Percentiles rank a stretch among this genome's conserved stretches.
phyloP scores from a whole-genome alignment of 1,140 invertebrate species.

The Dendroctonus ponderosae region DNA sequence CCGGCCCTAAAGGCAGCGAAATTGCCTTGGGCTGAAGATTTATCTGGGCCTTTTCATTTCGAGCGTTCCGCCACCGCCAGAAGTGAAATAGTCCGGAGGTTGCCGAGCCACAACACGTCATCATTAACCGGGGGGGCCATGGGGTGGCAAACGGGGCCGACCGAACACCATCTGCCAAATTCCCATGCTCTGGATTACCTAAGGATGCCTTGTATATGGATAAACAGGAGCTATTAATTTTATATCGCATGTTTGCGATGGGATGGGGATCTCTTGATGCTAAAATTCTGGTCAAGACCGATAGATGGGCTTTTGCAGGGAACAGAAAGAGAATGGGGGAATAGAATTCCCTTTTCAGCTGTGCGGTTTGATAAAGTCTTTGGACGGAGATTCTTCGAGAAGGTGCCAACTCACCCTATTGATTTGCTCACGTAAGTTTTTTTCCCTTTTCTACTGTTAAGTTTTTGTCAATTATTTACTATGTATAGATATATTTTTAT shows the following conservation, averaged over 20 bases:
- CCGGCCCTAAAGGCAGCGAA: conserved; percentile 33
- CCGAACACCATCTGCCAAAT: conserved; percentile 21
- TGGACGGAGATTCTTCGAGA: no score
- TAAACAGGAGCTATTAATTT: conserved; percentile 32
- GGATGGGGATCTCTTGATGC: background rate
- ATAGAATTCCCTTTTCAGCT: no score
- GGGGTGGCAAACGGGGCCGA: conserved; percentile 7
- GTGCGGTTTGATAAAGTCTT: no score
- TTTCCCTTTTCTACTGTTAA: no score
- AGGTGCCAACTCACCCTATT: no score
- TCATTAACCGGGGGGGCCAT: conserved; percentile 29
- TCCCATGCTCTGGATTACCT: conserved; percentile 30
- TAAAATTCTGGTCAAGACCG: no score
- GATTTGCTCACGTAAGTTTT: no score
- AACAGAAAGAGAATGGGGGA: no score
- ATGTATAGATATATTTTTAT: no score
- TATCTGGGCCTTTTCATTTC: conserved; percentile 23
- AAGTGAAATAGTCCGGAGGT: conserved; percentile 37
- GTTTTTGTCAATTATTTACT: no score
- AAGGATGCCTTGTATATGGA: conserved; percentile 28
- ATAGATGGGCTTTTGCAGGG: no score
- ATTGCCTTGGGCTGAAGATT: conserved; percentile 27
- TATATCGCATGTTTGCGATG: conserved; percentile 19
- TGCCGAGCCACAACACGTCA: conserved; percentile 36
- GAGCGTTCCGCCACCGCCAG: conserved; percentile 23